Evolutionary conservation across 2,113 vertebrate genomes (phyloP).

Genomic region (Phocoena phocoena): DNA sequence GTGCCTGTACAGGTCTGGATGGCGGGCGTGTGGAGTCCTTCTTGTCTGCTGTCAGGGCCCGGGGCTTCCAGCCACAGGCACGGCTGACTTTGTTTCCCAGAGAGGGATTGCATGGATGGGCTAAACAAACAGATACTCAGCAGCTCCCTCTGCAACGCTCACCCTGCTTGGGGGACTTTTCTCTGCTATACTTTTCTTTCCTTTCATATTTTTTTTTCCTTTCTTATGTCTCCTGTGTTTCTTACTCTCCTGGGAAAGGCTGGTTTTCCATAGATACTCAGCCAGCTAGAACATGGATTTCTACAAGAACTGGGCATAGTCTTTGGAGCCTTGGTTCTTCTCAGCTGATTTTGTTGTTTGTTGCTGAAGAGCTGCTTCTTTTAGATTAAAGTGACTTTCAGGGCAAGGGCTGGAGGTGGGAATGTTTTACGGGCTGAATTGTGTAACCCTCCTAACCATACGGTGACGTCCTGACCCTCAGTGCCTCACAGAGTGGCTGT

Average conservation of each 20-base stretch:
- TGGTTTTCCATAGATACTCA: background rate
- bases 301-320: too few relatives aligned
- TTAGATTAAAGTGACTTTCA: background rate
- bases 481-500: background rate
- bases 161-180: background rate
- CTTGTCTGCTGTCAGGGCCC: background rate
- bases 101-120: background rate
- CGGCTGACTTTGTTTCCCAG: background rate
- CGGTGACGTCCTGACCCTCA: background rate
- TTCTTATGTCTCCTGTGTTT: background rate
- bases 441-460: background rate
- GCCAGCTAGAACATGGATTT: background rate
- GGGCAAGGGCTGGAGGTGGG: background rate
- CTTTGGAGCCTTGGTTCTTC: background rate
- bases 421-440: background rate
- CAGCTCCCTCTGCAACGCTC: background rate
- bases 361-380: background rate
- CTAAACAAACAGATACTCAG: background rate
- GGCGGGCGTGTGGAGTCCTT: background rate
- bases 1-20: background rate
- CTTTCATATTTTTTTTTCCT: background rate
- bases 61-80: background rate
- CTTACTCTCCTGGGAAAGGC: background rate
- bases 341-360: background rate
- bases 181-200: background rate